phyloP scores from a whole-genome alignment of 2,113 vertebrate species.

The Cyprinodon tularosa region DNA sequence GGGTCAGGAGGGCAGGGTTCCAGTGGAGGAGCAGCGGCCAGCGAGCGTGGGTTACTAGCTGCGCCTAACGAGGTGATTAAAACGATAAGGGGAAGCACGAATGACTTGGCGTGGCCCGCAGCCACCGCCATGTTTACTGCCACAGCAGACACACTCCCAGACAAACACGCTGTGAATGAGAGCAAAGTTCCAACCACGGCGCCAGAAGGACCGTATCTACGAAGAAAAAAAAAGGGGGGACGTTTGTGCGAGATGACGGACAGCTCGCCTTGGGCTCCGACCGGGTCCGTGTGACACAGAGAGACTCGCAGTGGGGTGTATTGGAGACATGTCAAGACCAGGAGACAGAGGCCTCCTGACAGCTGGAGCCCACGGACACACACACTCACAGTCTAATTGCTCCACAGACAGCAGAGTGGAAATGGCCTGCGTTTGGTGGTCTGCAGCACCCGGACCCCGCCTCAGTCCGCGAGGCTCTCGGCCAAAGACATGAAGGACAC shows the following conservation, averaged over 20 bases:
- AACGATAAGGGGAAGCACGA: constrained; percentile 78
- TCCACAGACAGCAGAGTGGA: constrained; percentile 61
- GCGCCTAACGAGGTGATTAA: constrained; percentile 83
- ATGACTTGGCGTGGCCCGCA: constrained; percentile 78
- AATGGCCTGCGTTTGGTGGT: constrained; percentile 54
- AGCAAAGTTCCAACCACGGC: constrained; percentile 28
- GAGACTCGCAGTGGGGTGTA: constrained; percentile 71
- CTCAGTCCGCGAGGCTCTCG: constrained; percentile 54
- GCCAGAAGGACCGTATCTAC: constrained; percentile 68
- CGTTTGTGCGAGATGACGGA: constrained; percentile 64
- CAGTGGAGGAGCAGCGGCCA: constrained; percentile 69
- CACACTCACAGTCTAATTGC: constrained; percentile 71
- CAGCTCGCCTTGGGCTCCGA: constrained; percentile 68
- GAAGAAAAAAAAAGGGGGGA: constrained; percentile 40
- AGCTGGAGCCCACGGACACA: constrained; percentile 70
- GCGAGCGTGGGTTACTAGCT: constrained; percentile 72
- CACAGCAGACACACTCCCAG: constrained; percentile 29
- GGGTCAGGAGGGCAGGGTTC: constrained; percentile 67
- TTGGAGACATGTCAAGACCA: constrained; percentile 77
- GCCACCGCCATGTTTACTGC: constrained; percentile 66
- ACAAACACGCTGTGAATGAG: constrained; percentile 17
- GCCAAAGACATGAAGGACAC: constrained; percentile 72
- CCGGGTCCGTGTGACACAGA: constrained; percentile 63
- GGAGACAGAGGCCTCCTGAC: constrained; percentile 78
- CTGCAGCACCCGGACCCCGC: constrained; percentile 49